These are phyloP conservation scores for Phrynocephalus versicolor DNA, from an alignment of 2,113 vertebrate genomes.

Conservation along the genomic window DNA sequence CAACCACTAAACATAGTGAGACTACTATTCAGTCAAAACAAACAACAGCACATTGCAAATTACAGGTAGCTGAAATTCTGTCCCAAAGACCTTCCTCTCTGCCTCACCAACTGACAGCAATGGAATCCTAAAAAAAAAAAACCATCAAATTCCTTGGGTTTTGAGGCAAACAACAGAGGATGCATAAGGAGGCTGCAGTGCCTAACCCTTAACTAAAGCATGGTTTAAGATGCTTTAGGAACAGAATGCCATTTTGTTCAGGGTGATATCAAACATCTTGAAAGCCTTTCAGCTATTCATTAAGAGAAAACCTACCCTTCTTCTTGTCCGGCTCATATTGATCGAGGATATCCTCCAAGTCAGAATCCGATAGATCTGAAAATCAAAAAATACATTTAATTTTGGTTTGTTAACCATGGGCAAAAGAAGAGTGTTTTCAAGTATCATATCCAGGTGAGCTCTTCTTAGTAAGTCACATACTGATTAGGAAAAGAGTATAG, in stretches of 20 bases:
- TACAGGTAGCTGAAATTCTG: no score
- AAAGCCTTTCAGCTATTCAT: background rate
- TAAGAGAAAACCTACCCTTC: slow-evolving; percentile 73
- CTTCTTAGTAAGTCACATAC: background rate
- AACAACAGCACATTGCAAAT: no score
- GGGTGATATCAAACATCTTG: background rate
- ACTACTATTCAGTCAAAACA: no score
- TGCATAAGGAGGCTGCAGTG: no score
- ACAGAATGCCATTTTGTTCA: background rate
- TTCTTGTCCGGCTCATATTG: slow-evolving; percentile 87
- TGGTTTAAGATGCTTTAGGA: background rate
- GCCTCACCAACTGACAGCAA: background rate
- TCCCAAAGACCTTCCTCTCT: no score
- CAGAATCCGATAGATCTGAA: slow-evolving; percentile 77
- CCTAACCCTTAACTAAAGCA: background rate
- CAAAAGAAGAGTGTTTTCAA: background rate
- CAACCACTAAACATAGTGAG: background rate
- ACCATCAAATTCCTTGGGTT: background rate
- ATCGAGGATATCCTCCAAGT: slow-evolving; percentile 71
- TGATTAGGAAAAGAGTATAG: background rate
- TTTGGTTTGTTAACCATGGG: background rate
- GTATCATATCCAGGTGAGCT: background rate
- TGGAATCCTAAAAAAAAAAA: background rate
- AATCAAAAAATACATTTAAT: background rate
- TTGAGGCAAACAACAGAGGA: background rate